Base-by-base conservation (phyloP, 2,113 vertebrate genomes). In the Electrona antarctica region DNA sequence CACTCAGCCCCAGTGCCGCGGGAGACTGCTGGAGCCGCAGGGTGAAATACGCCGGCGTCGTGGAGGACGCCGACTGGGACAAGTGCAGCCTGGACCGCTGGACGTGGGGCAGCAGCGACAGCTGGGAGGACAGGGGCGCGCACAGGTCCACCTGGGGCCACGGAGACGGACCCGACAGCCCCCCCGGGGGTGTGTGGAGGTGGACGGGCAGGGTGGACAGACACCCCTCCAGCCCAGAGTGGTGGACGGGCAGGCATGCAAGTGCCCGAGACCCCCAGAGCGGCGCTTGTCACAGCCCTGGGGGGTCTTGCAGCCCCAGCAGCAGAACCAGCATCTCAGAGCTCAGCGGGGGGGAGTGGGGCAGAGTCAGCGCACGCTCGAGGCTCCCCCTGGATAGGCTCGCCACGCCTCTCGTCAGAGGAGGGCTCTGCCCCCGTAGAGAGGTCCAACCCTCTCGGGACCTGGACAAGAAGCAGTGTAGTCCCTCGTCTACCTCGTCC, bases 301-400 rank as follows among this genome's bases (percentile, higher is more conserved):
- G 81, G 6, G 80, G 81, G 6, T 90, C 90, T 69, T 89, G 87
- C 69, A 92, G 91, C 70, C 91, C 91, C 41, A 88, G 90, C 68
- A 93, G 90, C 81, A 92, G 77, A 77, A 90, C 85, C 64, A 88
- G 82, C 63, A 71, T 85, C 60, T 94, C 92, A 0, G 92, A 94
- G 63, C 69, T 93, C 7, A 93, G 92, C 81, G 86, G 81, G 73
- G 90, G 81, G 74, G 90, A 92, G 54, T 90, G 88, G 86, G 88
- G 88, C 74, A 73, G 80, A 71, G 85, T 86, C 74, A 91, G 89
- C n/a, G 81, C 86, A 48, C 88, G 80, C 63, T 92, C 89, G 45
- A 77, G 72, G 48, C 74, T 52, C 71, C 71, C 61, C 7, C 29
- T 62, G 29, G 75, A 77, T 48, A 55, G 67, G 45, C 2, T 41